Conservation (phyloP, 2,888 invertebrate genomes). For the Drosophila anomelani region DNA sequence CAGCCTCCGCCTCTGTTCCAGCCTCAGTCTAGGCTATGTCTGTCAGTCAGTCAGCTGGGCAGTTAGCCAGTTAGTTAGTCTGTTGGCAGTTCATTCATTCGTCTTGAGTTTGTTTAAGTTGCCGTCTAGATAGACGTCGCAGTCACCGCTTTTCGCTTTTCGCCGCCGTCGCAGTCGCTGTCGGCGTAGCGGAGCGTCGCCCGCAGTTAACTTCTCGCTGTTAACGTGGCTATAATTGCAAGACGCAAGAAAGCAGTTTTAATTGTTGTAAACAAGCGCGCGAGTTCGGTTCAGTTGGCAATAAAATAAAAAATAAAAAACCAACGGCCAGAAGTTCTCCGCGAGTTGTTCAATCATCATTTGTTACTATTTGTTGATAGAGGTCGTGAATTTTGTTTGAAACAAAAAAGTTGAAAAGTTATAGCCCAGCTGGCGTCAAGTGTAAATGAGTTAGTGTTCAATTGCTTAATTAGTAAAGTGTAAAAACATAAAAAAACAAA, state of each 20-base stretch:
- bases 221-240: slow-evolving; percentile 78
- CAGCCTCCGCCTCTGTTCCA: background rate
- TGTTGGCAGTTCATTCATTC: slow-evolving; percentile 29
- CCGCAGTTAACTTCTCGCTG: slow-evolving; percentile 50
- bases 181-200: slow-evolving; percentile 18
- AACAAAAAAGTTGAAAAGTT: slow-evolving; percentile 38
- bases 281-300: slow-evolving; percentile 66
- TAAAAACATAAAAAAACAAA: background rate
- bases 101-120: slow-evolving; percentile 26
- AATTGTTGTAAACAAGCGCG: slow-evolving; percentile 81
- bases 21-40: slow-evolving; percentile 6
- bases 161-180: slow-evolving; percentile 24
- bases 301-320: slow-evolving; percentile 15
- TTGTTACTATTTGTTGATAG: slow-evolving; percentile 40
- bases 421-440: slow-evolving; percentile 58
- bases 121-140: slow-evolving; percentile 44
- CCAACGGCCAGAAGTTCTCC: slow-evolving; percentile 16
- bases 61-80: slow-evolving; percentile 18
- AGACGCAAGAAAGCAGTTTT: slow-evolving; percentile 68
- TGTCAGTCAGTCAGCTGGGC: slow-evolving; percentile 17
- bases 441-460: slow-evolving; percentile 8
- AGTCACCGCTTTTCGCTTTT: slow-evolving; percentile 34
- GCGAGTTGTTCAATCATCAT: slow-evolving; percentile 59
- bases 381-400: slow-evolving; percentile 50
- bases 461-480: background rate